These are phyloP conservation scores for Terebella lapidaria DNA, from an alignment of 2,888 invertebrate species.

Conservation along the genomic window DNA sequence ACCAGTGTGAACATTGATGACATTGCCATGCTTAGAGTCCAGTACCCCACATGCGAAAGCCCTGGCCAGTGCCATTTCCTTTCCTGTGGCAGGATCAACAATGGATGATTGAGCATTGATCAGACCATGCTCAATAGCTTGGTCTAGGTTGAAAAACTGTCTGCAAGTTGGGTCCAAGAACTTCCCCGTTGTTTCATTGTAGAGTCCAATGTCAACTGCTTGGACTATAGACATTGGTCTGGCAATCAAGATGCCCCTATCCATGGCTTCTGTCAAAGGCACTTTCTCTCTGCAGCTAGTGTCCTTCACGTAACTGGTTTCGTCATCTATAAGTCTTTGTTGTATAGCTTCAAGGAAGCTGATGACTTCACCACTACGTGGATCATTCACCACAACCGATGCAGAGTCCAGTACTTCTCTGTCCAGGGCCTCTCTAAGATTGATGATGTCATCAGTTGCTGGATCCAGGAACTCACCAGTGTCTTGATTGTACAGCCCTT, in stretches of 20 bases:
- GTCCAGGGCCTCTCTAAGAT: constrained; percentile 45
- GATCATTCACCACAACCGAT: constrained; percentile 25
- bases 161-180: constrained; percentile 27
- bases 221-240: constrained; percentile 26
- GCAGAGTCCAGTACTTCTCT: constrained; percentile 20
- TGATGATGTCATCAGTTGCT: constrained; percentile 72
- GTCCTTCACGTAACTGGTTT: constrained; percentile 58
- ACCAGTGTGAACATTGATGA: constrained; percentile 48
- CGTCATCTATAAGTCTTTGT: constrained; percentile 70
- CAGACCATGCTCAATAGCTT: constrained; percentile 24
- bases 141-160: constrained; percentile 25
- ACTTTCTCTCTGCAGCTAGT: constrained; percentile 59
- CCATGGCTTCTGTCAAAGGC: constrained; percentile 76
- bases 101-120: constrained; percentile 25
- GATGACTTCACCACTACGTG: constrained; percentile 25
- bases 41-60: constrained; percentile 25
- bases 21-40: constrained; percentile 24
- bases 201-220: constrained; percentile 27
- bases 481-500: constrained; percentile 78
- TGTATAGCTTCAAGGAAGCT: constrained; percentile 37
- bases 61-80: constrained; percentile 17
- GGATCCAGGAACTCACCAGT: constrained; percentile 68
- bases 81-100: constrained; percentile 23
- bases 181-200: constrained; percentile 27
- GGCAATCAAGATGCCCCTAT: constrained; percentile 36